These are phyloP conservation scores for Temnothorax unifasciatus DNA, from an alignment of 2,888 invertebrate species.

Conservation along the genomic window DNA sequence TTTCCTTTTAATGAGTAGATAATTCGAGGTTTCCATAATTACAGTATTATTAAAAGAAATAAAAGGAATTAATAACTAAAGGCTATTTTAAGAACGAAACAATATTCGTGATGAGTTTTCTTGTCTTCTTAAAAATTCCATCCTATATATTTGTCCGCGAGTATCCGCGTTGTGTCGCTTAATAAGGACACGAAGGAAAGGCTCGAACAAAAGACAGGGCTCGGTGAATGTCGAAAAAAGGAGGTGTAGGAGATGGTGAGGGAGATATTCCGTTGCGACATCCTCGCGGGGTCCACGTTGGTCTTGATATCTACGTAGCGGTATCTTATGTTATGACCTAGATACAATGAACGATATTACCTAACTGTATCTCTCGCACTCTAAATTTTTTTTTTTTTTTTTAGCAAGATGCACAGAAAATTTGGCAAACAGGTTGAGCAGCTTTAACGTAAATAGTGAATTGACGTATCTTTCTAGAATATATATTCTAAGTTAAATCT, in stretches of 20 bases:
- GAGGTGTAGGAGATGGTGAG: constrained; percentile 70
- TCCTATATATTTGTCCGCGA: not conserved
- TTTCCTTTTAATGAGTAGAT: not conserved
- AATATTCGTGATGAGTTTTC: not conserved
- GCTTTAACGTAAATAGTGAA: not conserved
- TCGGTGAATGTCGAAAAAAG: constrained; percentile 56
- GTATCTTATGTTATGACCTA: constrained; percentile 42
- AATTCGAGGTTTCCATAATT: not conserved
- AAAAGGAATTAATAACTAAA: not conserved
- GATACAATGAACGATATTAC: constrained; percentile 45
- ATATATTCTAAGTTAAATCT: not conserved
- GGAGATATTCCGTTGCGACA: constrained; percentile 76
- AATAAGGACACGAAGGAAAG: constrained; percentile 43
- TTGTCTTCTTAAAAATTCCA: not conserved
- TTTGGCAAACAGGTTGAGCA: not conserved
- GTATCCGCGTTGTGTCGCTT: constrained; percentile 11
- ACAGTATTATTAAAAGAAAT: not conserved
- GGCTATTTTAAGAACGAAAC: not conserved
- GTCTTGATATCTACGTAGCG: constrained; percentile 71
- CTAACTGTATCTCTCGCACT: constrained; percentile 25
- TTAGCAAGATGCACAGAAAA: not conserved
- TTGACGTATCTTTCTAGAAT: not conserved
- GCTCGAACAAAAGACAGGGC: constrained; percentile 59
- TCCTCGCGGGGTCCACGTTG: constrained; percentile 77
- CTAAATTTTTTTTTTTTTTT: constrained; percentile 11